phyloP scores from a whole-genome alignment of 2,797 vertebrate genomes.

The Petrocephalus sullivani region DNA sequence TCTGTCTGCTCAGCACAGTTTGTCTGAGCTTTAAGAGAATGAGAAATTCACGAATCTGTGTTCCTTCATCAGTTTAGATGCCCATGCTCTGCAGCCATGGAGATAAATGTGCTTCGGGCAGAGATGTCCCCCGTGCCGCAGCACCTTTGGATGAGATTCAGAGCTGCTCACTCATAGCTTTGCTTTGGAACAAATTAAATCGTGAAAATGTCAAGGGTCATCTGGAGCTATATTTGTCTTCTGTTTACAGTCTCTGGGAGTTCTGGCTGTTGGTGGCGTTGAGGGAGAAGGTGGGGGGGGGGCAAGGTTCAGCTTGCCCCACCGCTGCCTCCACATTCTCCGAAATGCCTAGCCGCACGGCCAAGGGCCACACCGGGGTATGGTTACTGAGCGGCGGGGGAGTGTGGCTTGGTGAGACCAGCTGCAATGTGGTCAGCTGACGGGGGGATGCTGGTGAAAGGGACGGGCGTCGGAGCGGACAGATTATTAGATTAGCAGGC shows the following conservation, averaged over 20 bases:
- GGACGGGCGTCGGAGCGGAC: conserved; percentile 63
- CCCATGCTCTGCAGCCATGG: background rate
- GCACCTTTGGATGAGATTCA: background rate
- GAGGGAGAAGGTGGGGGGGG: conserved; percentile 27
- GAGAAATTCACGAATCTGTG: background rate
- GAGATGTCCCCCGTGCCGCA: background rate
- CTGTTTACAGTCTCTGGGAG: conserved; percentile 62
- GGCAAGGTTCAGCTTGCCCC: conserved; percentile 18
- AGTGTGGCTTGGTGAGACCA: background rate
- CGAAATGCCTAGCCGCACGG: background rate
- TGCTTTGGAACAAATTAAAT: conserved; percentile 27
- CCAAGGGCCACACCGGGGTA: background rate
- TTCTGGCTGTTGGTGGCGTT: conserved; percentile 35
- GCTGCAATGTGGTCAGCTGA: conserved; percentile 54
- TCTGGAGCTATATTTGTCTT: conserved; percentile 66
- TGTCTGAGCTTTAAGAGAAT: background rate
- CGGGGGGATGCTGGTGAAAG: conserved; percentile 43
- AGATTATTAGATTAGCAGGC: conserved; percentile 64
- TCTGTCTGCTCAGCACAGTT: background rate
- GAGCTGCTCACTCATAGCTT: conserved; percentile 34
- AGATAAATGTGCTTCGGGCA: background rate
- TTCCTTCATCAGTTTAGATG: background rate
- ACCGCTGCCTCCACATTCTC: conserved; percentile 6
- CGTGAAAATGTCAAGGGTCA: conserved; percentile 66
- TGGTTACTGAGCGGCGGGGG: background rate